A percentile compares a stretch with the other conserved stretches of the same genome.
Evolutionary conservation across 2,113 vertebrate species (phyloP).

Genomic region (Cyphomyrus discorhynchus): DNA sequence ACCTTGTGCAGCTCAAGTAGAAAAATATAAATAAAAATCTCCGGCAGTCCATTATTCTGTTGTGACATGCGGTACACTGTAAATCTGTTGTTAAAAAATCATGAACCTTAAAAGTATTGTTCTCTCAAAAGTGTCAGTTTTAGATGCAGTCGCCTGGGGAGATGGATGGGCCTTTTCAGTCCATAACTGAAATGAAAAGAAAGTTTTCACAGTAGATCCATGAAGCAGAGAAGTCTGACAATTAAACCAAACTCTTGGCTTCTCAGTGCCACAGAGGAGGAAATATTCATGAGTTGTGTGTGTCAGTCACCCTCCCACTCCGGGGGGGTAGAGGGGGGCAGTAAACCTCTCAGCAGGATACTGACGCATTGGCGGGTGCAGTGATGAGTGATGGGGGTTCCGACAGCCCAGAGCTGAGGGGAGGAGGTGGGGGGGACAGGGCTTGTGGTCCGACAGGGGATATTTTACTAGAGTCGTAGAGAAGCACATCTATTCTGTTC

Average conservation of each 20-base stretch:
- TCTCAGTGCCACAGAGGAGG: neutral
- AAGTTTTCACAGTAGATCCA: neutral
- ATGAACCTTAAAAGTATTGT: neutral
- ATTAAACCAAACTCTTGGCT: neutral
- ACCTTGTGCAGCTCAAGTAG: neutral
- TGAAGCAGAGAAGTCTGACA: neutral
- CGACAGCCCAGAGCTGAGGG: constrained; percentile 42
- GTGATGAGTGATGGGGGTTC: constrained; percentile 31
- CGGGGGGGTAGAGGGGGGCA: neutral
- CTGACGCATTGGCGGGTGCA: constrained; percentile 26
- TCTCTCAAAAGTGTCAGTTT: neutral
- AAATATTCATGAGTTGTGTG: constrained; percentile 20
- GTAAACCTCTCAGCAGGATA: neutral
- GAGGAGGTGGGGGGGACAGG: neutral
- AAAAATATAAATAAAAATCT: neutral
- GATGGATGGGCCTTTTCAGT: neutral
- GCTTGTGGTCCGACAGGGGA: constrained; percentile 36
- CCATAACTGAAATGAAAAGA: neutral
- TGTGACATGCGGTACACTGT: neutral
- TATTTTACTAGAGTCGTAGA: constrained; percentile 61
- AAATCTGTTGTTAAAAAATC: neutral
- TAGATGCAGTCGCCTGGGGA: neutral
- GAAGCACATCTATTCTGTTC: constrained; percentile 38
- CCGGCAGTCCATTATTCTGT: neutral
- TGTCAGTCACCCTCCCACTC: constrained; percentile 25